Evolutionary conservation across 2,888 invertebrate species (phyloP).

Genomic region (Embidobia sp.): DNA sequence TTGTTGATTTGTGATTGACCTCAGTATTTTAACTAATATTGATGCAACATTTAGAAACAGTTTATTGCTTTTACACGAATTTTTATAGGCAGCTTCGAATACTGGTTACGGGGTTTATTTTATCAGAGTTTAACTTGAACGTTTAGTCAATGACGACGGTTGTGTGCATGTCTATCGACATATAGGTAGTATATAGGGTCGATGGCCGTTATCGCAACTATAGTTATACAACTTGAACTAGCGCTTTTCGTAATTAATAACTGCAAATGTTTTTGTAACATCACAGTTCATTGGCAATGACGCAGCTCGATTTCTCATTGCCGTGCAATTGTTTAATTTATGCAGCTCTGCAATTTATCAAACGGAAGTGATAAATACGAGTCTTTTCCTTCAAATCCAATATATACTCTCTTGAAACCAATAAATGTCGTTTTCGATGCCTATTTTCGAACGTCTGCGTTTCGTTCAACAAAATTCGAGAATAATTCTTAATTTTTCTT

Average conservation of each 20-base stretch:
- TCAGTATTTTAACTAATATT: too few relatives aligned
- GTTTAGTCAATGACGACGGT: conserved; percentile 20
- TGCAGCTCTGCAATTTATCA: neutral
- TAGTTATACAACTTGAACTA: conserved; percentile 16
- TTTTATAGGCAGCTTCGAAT: neutral
- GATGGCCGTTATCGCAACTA: conserved; percentile 41
- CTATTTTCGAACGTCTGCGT: too few relatives aligned
- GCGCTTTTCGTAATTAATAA: conserved; percentile 27
- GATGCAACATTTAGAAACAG: too few relatives aligned
- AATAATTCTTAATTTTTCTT: too few relatives aligned
- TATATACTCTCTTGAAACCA: too few relatives aligned
- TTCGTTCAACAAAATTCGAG: too few relatives aligned
- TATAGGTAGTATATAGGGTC: conserved; percentile 40
- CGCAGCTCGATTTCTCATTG: conserved; percentile 5
- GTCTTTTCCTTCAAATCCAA: too few relatives aligned
- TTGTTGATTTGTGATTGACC: too few relatives aligned
- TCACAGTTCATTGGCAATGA: conserved; percentile 20
- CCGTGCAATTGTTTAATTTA: conserved; percentile 6
- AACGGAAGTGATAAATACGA: neutral
- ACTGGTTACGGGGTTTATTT: conserved; percentile 14
- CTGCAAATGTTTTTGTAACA: conserved; percentile 17
- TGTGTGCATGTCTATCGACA: conserved; percentile 37
- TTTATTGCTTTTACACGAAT: neutral
- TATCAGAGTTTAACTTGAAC: conserved; percentile 11
- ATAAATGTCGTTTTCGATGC: too few relatives aligned